Evolutionary conservation across 2,888 invertebrate genomes (phyloP), one percentile per base, ranked within the genome.

Genomic region (Elysia crispata): DNA sequence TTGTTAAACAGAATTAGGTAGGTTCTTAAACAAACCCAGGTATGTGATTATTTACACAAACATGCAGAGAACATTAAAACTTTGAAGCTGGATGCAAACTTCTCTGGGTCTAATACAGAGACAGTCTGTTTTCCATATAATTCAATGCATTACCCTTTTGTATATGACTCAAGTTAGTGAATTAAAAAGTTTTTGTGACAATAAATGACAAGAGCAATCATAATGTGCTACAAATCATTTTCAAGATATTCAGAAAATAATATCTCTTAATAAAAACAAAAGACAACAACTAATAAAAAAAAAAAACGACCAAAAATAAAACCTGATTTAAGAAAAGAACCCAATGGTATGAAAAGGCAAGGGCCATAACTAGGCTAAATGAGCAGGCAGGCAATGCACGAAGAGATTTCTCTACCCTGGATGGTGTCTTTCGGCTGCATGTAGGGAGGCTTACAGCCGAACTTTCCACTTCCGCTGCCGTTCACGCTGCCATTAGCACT

Each of bases 341-440:
- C 54, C 13, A n/a, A n/a, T 49, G 62, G 20, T 3, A 49, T 25
- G 49, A 31, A 49, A 70, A n/a, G 64, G 23, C n/a, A 41, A 30
- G 62, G 28, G 60, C 33, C 49, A 20, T 23, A 64, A 28, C 23
- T n/a, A 25, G n/a, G 31, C 23, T n/a, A 50, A 62, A 31, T 28
- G 49, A 28, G 60, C 25, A 49, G 31, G 57, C 57, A 73, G n/a
- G 66, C 30, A 57, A 54, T 57, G 0, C 25, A 33, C 57, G 69
- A 75, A 57, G 23, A 60, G 87, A 41, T 41, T 83, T 89, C 88
- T 80, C 91, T 86, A 84, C 89, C 87, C 86, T 89, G 89, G 80
- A 91, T 87, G 80, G 86, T 86, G 82, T 89, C 89, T 85, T 87
- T 87, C 66, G 89, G 89, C 81, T 87, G 87, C 80, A 85, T 83